Percentiles rank a stretch among this genome's conserved stretches.
These are phyloP conservation scores for Reticulitermes lucifugus DNA, from an alignment of 2,888 invertebrate genomes.

Conservation along the genomic window DNA sequence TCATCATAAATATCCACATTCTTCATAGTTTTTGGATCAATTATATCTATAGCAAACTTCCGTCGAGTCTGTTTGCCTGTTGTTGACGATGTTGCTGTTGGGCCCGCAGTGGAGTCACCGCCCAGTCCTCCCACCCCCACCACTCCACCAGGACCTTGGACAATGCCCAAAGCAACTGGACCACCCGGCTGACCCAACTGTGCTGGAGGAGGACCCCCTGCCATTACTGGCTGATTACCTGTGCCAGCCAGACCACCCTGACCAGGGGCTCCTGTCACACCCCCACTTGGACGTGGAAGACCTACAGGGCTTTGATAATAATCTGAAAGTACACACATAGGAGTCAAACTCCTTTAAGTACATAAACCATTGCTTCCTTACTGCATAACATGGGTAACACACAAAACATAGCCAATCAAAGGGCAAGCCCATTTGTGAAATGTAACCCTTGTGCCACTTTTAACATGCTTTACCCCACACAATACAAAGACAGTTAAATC, in stretches of 20 bases:
- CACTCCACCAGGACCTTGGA: conserved; percentile 35
- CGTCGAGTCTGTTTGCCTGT: conserved; percentile 44
- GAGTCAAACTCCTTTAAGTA: neutral
- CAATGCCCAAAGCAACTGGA: conserved; percentile 43
- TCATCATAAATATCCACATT: conserved; percentile 47
- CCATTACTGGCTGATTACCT: conserved; percentile 47
- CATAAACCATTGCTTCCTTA: no score
- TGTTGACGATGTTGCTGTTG: neutral
- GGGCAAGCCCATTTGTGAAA: no score
- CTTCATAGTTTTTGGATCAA: conserved; percentile 52
- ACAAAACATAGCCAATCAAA: no score
- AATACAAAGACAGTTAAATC: no score
- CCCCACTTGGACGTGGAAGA: conserved; percentile 43
- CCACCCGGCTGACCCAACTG: conserved; percentile 47
- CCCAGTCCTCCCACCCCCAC: conserved; percentile 37
- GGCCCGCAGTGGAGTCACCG: conserved; percentile 28
- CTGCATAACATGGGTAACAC: no score
- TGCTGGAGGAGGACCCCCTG: conserved; percentile 40
- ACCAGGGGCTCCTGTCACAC: conserved; percentile 46
- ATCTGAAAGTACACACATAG: neutral
- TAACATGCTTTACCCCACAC: neutral
- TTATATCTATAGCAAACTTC: conserved; percentile 50
- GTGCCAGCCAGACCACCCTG: conserved; percentile 46
- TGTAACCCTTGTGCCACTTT: neutral
- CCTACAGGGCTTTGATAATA: conserved; percentile 39